Conservation (phyloP, 2,888 invertebrate genomes). For the Cantharis nigra region DNA sequence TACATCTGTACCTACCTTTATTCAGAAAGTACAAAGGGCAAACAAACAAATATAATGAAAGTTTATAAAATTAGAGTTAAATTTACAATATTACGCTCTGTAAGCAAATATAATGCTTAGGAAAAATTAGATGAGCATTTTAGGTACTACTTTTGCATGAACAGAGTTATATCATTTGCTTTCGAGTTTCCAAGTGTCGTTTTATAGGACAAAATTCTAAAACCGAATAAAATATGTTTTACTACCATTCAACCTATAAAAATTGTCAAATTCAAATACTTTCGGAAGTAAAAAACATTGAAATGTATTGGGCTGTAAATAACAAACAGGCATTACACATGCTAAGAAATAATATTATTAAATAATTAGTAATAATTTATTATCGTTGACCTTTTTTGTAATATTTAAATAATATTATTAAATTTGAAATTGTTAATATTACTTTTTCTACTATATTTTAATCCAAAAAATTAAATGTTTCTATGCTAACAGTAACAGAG, state of each 20-base stretch:
- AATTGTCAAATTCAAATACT: conserved; percentile 1
- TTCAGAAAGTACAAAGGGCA: not conserved
- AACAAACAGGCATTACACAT: not conserved
- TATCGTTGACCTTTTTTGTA: no score
- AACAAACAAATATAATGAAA: not conserved
- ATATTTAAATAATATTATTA: not conserved
- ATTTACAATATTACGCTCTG: not conserved
- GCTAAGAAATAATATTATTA: not conserved
- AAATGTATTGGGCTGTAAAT: not conserved
- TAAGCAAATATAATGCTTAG: not conserved
- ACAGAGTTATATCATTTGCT: no score
- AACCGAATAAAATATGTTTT: conserved; percentile 4
- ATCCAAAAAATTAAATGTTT: no score
- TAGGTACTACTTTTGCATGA: not conserved
- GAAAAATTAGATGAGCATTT: not conserved
- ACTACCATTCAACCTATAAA: not conserved
- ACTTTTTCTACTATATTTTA: no score
- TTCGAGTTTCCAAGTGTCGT: not conserved
- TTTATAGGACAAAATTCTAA: not conserved
- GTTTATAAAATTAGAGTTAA: not conserved
- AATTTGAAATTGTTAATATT: no score
- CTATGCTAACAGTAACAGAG: no score
- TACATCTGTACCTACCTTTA: not conserved
- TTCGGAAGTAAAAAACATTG: not conserved
- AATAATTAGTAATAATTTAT: no score